These are phyloP conservation scores for Mesitornis unicolor DNA, from an alignment of 2,113 vertebrate species.

Conservation along the genomic window DNA sequence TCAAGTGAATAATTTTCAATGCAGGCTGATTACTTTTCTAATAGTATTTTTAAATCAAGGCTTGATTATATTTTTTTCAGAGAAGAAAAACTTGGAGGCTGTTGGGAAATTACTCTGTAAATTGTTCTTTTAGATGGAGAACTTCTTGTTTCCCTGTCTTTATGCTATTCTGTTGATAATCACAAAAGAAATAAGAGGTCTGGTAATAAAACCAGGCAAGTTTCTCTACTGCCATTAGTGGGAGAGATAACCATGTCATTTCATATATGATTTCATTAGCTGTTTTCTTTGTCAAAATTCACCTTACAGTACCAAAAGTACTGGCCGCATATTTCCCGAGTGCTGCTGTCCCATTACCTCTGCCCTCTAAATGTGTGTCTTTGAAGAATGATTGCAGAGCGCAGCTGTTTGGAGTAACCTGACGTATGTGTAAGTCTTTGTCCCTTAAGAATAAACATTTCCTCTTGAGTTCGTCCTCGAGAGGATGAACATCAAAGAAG, in stretches of 20 bases:
- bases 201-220: background rate
- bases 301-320: background rate
- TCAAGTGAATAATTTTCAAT: background rate
- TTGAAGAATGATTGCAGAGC: background rate
- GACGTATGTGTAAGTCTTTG: background rate
- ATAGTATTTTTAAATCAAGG: background rate
- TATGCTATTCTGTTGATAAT: background rate
- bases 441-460: background rate
- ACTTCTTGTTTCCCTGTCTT: background rate
- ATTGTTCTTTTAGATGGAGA: background rate
- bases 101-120: background rate
- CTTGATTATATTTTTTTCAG: background rate
- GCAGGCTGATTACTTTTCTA: background rate
- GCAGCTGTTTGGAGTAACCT: background rate
- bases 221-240: background rate
- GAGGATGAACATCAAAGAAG: background rate
- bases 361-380: background rate
- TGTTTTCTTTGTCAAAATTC: background rate
- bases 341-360: background rate
- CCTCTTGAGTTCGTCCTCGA: background rate
- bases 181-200: background rate
- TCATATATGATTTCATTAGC: background rate
- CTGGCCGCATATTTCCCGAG: background rate
- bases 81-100: background rate
- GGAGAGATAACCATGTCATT: background rate